Evolutionary conservation across 2,888 invertebrate species (phyloP).

Genomic region (Dryococelus australis): DNA sequence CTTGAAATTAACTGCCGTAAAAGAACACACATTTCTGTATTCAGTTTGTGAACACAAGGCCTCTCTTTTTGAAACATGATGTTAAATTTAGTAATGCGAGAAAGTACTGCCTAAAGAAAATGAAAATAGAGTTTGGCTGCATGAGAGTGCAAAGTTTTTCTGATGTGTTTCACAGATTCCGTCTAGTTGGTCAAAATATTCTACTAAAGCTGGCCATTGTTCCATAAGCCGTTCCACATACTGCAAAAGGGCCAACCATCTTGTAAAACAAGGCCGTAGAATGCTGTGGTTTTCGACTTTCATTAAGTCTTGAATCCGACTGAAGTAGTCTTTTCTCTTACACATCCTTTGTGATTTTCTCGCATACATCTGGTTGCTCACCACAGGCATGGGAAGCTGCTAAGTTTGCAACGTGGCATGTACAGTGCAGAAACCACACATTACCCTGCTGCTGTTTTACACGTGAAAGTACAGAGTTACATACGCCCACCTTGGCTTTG

Average conservation of each 20-base stretch:
- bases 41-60: neutral
- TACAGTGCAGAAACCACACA: too few species aligned
- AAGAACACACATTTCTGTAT: neutral
- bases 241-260: neutral
- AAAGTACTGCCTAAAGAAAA: too few species aligned
- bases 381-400: constrained; percentile 28
- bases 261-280: too few species aligned
- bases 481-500: constrained; percentile 6
- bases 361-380: neutral
- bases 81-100: too few species aligned
- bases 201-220: neutral
- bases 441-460: constrained; percentile 11
- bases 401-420: constrained; percentile 32
- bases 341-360: neutral
- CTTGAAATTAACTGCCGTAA: too few species aligned
- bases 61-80: neutral
- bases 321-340: constrained; percentile 5
- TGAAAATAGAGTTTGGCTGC: neutral
- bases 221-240: neutral
- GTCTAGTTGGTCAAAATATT: neutral
- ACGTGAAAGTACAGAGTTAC: constrained; percentile 16
- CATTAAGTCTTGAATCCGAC: neutral
- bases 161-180: neutral
- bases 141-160: neutral
- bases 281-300: neutral